Evolutionary conservation across 1,140 invertebrate species (phyloP).

Genomic region (Spodoptera litura): DNA sequence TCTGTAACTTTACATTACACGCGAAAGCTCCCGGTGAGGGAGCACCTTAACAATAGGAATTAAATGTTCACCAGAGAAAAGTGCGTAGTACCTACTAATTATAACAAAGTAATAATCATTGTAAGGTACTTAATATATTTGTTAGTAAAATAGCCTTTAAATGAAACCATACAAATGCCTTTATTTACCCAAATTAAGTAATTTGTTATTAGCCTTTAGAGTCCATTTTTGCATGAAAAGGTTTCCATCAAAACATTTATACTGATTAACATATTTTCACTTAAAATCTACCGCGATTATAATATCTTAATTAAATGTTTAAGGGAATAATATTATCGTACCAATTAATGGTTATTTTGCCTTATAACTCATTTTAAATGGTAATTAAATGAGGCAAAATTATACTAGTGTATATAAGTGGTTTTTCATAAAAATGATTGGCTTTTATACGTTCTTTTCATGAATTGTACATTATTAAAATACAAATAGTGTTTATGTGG

Average conservation of each 20-base stretch:
- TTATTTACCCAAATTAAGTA: too few species aligned
- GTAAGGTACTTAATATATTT: too few species aligned
- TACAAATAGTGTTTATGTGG: too few species aligned
- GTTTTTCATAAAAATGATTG: background rate
- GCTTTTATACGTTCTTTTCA: background rate
- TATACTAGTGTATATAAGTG: constrained; percentile 4
- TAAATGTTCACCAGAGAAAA: too few species aligned
- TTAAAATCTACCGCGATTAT: constrained; percentile 6
- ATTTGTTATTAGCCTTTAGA: background rate
- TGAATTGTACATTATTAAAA: too few species aligned
- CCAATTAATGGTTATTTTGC: constrained; percentile 11
- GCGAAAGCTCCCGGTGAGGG: too few species aligned
- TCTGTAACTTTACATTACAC: too few species aligned
- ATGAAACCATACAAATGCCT: too few species aligned
- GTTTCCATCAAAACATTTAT: background rate
- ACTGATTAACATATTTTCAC: constrained; percentile 2
- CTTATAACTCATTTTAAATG: constrained; percentile 28
- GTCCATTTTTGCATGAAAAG: background rate
- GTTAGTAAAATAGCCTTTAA: too few species aligned
- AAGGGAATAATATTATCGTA: background rate
- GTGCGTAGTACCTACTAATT: too few species aligned
- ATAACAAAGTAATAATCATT: too few species aligned
- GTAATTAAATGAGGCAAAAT: constrained; percentile 9
- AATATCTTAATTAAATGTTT: constrained; percentile 25
- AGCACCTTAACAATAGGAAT: too few species aligned